Conservation (phyloP, 2,113 vertebrate genomes). For the Neotoma lepida region DNA sequence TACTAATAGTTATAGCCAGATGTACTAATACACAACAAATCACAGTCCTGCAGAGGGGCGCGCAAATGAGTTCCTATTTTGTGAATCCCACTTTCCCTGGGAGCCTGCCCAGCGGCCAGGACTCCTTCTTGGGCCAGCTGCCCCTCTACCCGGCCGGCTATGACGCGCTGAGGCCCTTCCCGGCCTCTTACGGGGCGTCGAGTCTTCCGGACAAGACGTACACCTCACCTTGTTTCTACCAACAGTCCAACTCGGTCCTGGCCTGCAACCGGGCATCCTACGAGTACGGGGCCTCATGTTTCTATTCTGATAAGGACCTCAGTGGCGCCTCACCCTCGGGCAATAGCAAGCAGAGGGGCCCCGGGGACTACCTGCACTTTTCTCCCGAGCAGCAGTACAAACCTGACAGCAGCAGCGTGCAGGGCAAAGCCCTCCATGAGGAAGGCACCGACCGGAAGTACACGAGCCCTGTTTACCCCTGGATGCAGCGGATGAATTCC, state of each 20-base stretch:
- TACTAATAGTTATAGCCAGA: constrained; percentile 94
- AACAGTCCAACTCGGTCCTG: constrained; percentile 89
- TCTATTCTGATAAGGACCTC: constrained; percentile 90
- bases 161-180: constrained; percentile 91
- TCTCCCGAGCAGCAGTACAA: constrained; percentile 88
- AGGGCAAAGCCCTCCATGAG: constrained; percentile 87
- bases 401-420: constrained; percentile 82
- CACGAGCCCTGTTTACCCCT: constrained; percentile 89
- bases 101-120: constrained; percentile 89
- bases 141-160: constrained; percentile 87
- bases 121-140: constrained; percentile 89
- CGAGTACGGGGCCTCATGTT: constrained; percentile 90
- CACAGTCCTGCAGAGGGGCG: constrained; percentile 89
- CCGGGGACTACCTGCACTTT: constrained; percentile 88
- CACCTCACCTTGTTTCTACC: constrained; percentile 89
- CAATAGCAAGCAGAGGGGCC: constrained; percentile 86
- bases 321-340: constrained; percentile 86
- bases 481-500: constrained; percentile 92
- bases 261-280: constrained; percentile 89
- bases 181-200: constrained; percentile 88
- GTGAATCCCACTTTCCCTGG: constrained; percentile 91
- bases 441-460: constrained; percentile 91
- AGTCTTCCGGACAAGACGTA: constrained; percentile 90
- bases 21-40: constrained; percentile 95
- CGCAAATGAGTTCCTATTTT: constrained; percentile 93